Percentiles rank a stretch among this genome's conserved stretches.
Conservation (phyloP, 2,888 invertebrate genomes). For the Pterostichus madidus region DNA sequence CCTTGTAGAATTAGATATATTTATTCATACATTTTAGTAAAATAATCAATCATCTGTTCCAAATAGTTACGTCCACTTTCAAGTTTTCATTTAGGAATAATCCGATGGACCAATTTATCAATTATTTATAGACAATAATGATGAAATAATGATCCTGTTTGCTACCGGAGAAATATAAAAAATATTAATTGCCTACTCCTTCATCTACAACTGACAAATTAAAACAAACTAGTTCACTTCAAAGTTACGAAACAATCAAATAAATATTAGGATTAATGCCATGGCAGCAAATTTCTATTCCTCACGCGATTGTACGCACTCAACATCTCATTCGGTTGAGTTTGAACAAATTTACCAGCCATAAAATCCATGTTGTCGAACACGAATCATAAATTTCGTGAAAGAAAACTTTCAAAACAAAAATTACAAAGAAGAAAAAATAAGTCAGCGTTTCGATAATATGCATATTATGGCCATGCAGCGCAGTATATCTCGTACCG, state of each 20-base stretch:
- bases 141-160: conserved; percentile 30
- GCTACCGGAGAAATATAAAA: conserved; percentile 33
- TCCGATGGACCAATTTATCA: background rate
- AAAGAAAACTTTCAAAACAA: conserved; percentile 45
- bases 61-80: background rate
- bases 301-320: conserved; percentile 16
- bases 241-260: conserved; percentile 30
- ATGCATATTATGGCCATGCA: conserved; percentile 39
- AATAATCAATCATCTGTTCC: too few relatives aligned
- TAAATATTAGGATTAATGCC: conserved; percentile 31
- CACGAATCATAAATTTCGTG: conserved; percentile 20
- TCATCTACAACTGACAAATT: conserved; percentile 30
- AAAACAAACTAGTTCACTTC: conserved; percentile 24
- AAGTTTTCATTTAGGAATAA: background rate
- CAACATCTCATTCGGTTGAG: conserved; percentile 26
- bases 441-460: conserved; percentile 33
- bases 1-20: too few relatives aligned
- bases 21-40: too few relatives aligned
- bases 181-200: background rate
- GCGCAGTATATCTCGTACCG: conserved; percentile 17
- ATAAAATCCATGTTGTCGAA: conserved; percentile 35
- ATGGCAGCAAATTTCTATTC: background rate
- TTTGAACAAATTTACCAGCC: conserved; percentile 18
- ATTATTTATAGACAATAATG: conserved; percentile 8
- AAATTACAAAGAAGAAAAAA: conserved; percentile 42